Evolutionary conservation across 2,797 vertebrate species (phyloP).

Genomic region (Falco concolor): DNA sequence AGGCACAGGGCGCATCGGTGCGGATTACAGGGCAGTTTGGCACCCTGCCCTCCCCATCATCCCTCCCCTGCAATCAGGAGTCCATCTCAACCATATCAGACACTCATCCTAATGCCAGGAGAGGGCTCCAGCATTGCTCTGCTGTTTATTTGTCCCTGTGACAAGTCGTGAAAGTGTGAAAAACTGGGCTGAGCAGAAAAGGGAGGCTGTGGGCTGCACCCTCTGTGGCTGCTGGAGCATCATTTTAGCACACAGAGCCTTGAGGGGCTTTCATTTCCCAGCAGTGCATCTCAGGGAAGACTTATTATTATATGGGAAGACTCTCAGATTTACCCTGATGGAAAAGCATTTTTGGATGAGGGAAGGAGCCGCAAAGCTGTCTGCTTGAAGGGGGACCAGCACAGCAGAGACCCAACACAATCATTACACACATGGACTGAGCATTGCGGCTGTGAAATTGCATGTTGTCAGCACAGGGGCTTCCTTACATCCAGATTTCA

Average conservation of each 20-base stretch:
- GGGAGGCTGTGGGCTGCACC: neutral
- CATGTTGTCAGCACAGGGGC: fast-evolving
- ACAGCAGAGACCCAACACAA: neutral
- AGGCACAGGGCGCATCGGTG: fast-evolving
- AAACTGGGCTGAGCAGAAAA: neutral
- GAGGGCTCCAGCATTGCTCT: neutral
- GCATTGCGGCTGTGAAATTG: neutral
- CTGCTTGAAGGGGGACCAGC: neutral
- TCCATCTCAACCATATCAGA: fast-evolving
- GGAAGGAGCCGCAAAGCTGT: neutral
- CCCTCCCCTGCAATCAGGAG: neutral
- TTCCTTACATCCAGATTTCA: neutral
- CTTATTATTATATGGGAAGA: neutral
- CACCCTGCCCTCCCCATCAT: neutral
- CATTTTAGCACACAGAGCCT: neutral
- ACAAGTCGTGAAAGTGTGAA: neutral
- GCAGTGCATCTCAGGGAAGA: neutral
- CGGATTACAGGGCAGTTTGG: neutral
- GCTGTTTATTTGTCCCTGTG: neutral
- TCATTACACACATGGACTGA: fast-evolving
- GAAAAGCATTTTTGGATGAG: neutral
- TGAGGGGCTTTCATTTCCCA: neutral
- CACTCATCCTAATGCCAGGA: neutral
- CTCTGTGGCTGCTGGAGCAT: neutral
- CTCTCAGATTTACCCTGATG: neutral